Percentiles rank a stretch among this genome's conserved stretches.
Conservation (phyloP, 2,888 invertebrate genomes). For the Disparrhopalites patrizii region DNA sequence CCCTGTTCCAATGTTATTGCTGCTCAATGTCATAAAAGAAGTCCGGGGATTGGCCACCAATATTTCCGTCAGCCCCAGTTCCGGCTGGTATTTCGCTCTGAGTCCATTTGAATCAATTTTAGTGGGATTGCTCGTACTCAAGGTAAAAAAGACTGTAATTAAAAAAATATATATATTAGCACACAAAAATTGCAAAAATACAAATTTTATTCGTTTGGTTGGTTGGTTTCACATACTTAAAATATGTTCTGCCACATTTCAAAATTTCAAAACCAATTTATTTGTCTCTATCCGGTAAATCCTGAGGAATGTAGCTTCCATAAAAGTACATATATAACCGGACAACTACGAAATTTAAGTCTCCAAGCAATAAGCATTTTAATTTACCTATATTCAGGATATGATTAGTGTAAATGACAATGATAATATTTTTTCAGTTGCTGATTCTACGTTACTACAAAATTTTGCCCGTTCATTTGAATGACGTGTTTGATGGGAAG, state of each 20-base stretch:
- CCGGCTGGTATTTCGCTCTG: conserved; percentile 42
- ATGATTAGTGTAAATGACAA: too few species aligned
- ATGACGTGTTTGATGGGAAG: conserved; percentile 36
- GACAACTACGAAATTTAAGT: too few species aligned
- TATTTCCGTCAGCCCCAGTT: conserved; percentile 43
- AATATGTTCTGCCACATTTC: too few species aligned
- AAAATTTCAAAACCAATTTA: too few species aligned
- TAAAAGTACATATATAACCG: too few species aligned
- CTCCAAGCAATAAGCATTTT: too few species aligned
- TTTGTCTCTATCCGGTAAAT: too few species aligned
- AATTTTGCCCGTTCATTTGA: conserved; percentile 39
- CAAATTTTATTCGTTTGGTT: neutral
- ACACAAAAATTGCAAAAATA: conserved; percentile 2
- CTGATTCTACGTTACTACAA: conserved; percentile 42
- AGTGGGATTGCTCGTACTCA: conserved; percentile 42
- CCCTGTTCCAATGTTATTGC: conserved; percentile 23
- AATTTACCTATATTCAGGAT: too few species aligned
- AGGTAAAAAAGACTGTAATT: conserved; percentile 30
- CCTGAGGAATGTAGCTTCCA: too few species aligned
- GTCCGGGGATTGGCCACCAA: conserved; percentile 34
- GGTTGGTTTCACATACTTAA: neutral
- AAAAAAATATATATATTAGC: neutral
- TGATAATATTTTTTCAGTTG: too few species aligned
- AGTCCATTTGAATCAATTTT: conserved; percentile 46
- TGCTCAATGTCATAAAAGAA: conserved; percentile 30